phyloP scores from a whole-genome alignment of 2,113 vertebrate genomes.

The Engraulis encrasicolus region DNA sequence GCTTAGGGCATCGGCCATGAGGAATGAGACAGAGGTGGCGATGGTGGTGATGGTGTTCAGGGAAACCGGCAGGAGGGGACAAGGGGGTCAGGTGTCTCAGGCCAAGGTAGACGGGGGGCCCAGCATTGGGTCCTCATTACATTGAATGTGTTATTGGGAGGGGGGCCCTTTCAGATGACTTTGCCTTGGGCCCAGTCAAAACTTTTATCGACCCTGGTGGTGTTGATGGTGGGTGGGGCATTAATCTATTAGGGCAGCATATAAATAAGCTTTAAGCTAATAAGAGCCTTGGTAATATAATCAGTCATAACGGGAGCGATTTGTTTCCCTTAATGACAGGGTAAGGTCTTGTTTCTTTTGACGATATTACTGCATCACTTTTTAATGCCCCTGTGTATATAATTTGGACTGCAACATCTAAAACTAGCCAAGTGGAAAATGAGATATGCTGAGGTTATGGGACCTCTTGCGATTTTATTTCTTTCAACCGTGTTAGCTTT shows the following conservation, averaged over 20 bases:
- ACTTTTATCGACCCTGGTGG: no score
- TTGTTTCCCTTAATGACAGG: background rate
- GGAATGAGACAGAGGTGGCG: no score
- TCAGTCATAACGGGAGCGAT: background rate
- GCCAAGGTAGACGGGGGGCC: no score
- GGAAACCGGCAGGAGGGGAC: no score
- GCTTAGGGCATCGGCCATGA: no score
- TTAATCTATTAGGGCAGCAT: background rate
- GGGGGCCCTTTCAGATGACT: no score
- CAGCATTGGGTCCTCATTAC: no score
- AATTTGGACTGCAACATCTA: slow-evolving; percentile 37
- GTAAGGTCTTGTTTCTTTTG: background rate
- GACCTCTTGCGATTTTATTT: slow-evolving; percentile 42
- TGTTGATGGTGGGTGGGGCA: no score
- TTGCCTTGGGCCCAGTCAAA: no score
- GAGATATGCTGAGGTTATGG: slow-evolving; percentile 38
- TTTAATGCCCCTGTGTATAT: slow-evolving; percentile 28
- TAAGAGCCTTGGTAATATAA: background rate
- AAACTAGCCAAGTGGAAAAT: slow-evolving; percentile 48
- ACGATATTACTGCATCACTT: background rate
- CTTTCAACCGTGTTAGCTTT: slow-evolving; percentile 11
- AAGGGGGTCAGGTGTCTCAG: no score
- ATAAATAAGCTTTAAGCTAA: slow-evolving; percentile 10
- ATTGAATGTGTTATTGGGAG: no score
- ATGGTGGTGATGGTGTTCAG: no score